phyloP scores from a whole-genome alignment of 2,113 vertebrate species.

The Ploceus nigricollis region DNA sequence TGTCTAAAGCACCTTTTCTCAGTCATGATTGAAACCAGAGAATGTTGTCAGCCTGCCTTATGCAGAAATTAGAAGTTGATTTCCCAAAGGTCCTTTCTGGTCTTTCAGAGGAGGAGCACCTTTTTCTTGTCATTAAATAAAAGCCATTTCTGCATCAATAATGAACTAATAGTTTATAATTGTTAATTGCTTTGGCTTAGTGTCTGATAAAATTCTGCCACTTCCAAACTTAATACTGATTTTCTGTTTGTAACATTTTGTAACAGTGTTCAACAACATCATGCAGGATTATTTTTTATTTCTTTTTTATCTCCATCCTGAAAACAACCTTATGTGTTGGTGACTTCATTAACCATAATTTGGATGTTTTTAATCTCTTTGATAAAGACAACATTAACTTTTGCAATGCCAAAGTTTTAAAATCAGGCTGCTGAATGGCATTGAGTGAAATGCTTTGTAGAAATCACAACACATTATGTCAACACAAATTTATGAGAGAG shows the following conservation, averaged over 20 bases:
- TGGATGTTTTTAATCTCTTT: neutral
- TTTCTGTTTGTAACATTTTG: neutral
- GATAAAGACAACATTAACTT: neutral
- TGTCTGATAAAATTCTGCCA: neutral
- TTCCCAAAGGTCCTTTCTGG: neutral
- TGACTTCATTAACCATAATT: neutral
- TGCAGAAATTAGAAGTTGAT: neutral
- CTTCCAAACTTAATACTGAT: neutral
- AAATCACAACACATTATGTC: neutral
- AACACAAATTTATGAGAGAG: neutral
- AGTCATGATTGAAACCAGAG: neutral
- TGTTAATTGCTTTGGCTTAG: neutral
- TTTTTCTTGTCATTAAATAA: neutral
- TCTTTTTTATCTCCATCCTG: neutral
- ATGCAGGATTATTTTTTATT: neutral
- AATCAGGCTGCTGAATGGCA: neutral
- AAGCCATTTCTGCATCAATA: neutral
- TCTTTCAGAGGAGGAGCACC: neutral
- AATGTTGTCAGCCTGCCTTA: neutral
- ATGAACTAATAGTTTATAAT: neutral
- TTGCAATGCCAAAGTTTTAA: neutral
- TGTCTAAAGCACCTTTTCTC: neutral
- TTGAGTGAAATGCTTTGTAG: neutral
- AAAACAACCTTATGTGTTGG: neutral
- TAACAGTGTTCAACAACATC: neutral